These are phyloP conservation scores for Acrobasis repandana DNA, from an alignment of 2,888 invertebrate species.

Conservation along the genomic window DNA sequence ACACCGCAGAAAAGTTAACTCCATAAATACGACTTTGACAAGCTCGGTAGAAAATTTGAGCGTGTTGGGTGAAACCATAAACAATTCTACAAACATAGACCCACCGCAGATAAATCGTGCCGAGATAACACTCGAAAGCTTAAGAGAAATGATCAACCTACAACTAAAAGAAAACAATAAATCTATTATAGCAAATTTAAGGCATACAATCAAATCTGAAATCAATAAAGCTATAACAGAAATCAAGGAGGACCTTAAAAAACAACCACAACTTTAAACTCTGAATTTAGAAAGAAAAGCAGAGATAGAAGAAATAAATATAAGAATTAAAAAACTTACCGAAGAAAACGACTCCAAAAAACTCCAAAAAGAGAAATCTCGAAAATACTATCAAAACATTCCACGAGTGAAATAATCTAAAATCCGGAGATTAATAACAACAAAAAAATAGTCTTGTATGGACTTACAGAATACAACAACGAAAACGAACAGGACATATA, in stretches of 20 bases:
- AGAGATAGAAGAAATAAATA: slow-evolving; percentile 3
- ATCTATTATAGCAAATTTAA: no score
- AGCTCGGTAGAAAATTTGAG: slow-evolving; percentile 9
- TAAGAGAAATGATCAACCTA: no score
- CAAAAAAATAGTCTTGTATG: slow-evolving; percentile 22
- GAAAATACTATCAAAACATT: slow-evolving; percentile 6
- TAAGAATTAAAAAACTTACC: not conserved
- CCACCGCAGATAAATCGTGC: no score
- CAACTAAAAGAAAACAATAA: no score
- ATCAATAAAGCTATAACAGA: no score
- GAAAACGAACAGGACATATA: slow-evolving; percentile 24
- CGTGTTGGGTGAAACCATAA: not conserved
- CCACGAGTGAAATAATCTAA: no score
- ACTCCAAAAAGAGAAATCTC: slow-evolving; percentile 7
- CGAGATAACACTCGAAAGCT: not conserved
- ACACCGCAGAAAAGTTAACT: not conserved
- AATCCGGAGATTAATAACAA: no score
- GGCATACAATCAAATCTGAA: no score
- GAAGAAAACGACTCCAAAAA: slow-evolving; percentile 11
- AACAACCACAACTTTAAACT: not conserved
- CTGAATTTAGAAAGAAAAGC: slow-evolving; percentile 2
- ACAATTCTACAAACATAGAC: no score
- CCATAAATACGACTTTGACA: not conserved
- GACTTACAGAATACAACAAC: slow-evolving; percentile 7
- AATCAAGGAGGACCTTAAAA: not conserved